Conservation (phyloP, 2,888 invertebrate species). For the Zygaena filipendulae region DNA sequence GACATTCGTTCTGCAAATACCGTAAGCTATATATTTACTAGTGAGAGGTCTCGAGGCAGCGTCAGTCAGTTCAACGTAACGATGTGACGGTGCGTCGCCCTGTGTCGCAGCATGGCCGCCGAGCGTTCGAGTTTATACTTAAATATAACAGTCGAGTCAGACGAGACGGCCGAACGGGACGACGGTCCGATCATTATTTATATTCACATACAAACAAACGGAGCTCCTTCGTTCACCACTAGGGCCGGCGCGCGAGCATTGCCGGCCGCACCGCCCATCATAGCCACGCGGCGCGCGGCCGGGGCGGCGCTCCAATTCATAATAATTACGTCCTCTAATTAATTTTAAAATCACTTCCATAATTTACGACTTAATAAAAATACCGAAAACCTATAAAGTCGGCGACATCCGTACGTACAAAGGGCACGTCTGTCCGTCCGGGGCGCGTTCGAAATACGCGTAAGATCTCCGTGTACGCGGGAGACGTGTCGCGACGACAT, state of each 20-base stretch:
- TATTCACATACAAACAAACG: slow-evolving; percentile 53
- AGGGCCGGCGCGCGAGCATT: slow-evolving; percentile 19
- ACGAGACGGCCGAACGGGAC: slow-evolving; percentile 43
- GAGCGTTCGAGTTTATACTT: slow-evolving; percentile 52
- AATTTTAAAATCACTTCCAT: slow-evolving; percentile 58
- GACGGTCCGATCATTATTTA: slow-evolving; percentile 51
- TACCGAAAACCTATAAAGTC: slow-evolving; percentile 50
- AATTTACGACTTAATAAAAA: slow-evolving; percentile 63
- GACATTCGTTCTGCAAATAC: slow-evolving; percentile 49
- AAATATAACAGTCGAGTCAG: slow-evolving; percentile 55
- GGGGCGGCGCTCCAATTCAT: slow-evolving; percentile 29
- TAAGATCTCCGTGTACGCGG: too few species aligned
- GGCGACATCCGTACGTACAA: slow-evolving; percentile 19
- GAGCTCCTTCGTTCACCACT: slow-evolving; percentile 29
- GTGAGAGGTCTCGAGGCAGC: slow-evolving; percentile 62
- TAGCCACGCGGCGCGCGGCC: slow-evolving; percentile 20
- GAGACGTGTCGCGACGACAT: too few species aligned
- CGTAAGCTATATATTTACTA: slow-evolving; percentile 63
- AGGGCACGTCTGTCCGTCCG: neutral
- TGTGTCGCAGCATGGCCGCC: slow-evolving; percentile 35
- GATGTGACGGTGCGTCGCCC: slow-evolving; percentile 34
- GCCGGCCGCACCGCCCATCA: slow-evolving; percentile 23
- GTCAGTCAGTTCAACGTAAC: slow-evolving; percentile 39
- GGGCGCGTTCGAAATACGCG: neutral
- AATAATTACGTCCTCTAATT: slow-evolving; percentile 33